Conservation (phyloP, 2,797 vertebrate genomes). For the Coracias cyanogaster region DNA sequence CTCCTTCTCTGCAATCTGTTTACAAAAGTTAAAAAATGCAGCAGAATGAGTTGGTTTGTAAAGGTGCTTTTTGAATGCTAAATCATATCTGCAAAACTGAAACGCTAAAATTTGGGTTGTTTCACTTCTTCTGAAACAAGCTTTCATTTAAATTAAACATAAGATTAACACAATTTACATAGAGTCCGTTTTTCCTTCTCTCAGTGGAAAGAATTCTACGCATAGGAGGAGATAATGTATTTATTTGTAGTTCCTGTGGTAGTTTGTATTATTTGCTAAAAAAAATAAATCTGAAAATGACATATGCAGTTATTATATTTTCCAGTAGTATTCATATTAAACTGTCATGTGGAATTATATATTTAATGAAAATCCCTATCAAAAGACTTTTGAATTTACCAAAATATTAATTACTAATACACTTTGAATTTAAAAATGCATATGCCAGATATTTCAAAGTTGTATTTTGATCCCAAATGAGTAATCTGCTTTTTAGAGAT, state of each 20-base stretch:
- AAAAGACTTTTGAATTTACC: neutral
- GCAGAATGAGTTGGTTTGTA: constrained; percentile 68
- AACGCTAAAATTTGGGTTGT: neutral
- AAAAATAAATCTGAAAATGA: neutral
- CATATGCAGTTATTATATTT: neutral
- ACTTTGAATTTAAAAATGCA: neutral
- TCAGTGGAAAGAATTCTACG: neutral
- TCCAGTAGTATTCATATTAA: neutral
- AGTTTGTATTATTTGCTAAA: neutral
- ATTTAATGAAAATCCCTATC: neutral
- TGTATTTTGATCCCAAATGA: neutral
- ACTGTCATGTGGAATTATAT: neutral
- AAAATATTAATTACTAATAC: neutral
- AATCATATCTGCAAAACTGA: constrained; percentile 30
- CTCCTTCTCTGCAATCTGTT: constrained; percentile 76
- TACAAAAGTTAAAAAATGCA: constrained; percentile 68
- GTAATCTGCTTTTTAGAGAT: neutral
- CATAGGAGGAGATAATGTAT: neutral
- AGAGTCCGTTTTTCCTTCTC: neutral
- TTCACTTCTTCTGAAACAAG: neutral
- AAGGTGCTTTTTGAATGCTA: constrained; percentile 74
- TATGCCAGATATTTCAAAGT: neutral
- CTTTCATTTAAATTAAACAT: neutral
- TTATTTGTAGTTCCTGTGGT: neutral
- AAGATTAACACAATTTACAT: neutral